A percentile compares a stretch with the other conserved stretches of the same genome.
Conservation (phyloP, 2,888 invertebrate species). For the Cerceris ruficornis region DNA sequence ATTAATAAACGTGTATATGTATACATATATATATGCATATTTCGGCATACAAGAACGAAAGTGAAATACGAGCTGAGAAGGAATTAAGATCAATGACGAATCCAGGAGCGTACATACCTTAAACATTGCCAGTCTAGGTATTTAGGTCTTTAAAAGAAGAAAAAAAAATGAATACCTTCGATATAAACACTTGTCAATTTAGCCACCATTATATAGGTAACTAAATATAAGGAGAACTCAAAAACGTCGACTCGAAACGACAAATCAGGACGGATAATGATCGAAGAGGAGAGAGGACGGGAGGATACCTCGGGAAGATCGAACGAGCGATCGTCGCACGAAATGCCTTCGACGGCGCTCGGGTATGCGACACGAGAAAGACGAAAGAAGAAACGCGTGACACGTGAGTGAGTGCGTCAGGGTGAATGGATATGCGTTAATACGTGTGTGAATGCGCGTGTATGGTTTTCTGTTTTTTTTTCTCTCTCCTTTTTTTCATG, state of each 20-base stretch:
- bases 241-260: conserved; percentile 65
- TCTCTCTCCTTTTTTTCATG: too few relatives aligned
- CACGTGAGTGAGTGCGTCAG: conserved; percentile 19
- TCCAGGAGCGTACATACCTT: conserved; percentile 63
- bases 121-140: conserved; percentile 77
- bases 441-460: conserved; percentile 21
- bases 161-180: conserved; percentile 67
- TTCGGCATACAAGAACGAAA: conserved; percentile 6
- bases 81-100: conserved; percentile 32
- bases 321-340: conserved; percentile 48
- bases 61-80: not conserved
- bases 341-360: conserved; percentile 47
- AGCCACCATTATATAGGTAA: conserved; percentile 76
- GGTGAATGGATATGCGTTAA: conserved; percentile 10
- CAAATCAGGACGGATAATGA: conserved; percentile 34
- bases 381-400: conserved; percentile 32
- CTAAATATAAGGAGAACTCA: conserved; percentile 59
- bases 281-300: conserved; percentile 38
- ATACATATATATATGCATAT: conserved; percentile 4
- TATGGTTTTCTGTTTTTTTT: not conserved
- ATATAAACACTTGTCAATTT: conserved; percentile 81
- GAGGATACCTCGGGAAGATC: conserved; percentile 23
- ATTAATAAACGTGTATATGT: not conserved
- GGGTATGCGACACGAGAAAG: conserved; percentile 29
- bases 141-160: conserved; percentile 66